Conservation (phyloP, 2,113 vertebrate genomes). For the Lycaon pictus region DNA sequence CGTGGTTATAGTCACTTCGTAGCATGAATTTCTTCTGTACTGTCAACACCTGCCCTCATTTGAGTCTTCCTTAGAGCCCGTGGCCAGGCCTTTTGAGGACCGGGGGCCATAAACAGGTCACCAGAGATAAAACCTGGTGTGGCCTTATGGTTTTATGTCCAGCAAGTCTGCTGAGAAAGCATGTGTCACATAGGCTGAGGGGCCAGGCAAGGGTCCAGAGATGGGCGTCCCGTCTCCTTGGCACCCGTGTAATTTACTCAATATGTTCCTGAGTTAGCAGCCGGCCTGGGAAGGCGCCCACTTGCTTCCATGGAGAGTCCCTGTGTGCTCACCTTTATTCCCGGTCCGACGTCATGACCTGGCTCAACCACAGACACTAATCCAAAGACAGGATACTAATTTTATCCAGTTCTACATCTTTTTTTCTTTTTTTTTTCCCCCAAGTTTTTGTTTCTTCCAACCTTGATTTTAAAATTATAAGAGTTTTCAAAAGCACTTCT, state of each 20-base stretch:
- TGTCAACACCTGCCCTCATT: neutral
- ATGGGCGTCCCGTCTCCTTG: fast-evolving
- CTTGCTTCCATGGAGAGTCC: fast-evolving
- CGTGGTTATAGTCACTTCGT: neutral
- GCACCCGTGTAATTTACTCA: fast-evolving
- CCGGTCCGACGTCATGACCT: no score
- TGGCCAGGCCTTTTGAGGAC: neutral
- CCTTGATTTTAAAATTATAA: neutral
- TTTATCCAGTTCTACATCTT: neutral
- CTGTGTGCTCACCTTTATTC: neutral
- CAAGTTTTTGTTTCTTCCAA: neutral
- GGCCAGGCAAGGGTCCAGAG: neutral
- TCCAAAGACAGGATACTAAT: neutral
- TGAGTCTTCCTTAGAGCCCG: neutral
- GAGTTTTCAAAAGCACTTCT: neutral
- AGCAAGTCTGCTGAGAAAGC: fast-evolving
- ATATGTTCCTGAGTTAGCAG: neutral
- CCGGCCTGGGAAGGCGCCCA: fast-evolving
- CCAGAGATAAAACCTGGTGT: neutral
- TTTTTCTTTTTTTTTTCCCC: neutral
- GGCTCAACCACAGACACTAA: neutral
- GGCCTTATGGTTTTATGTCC: no score
- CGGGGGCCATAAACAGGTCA: fast-evolving
- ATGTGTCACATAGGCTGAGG: neutral
- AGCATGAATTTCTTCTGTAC: neutral